Conservation (phyloP, 2,888 invertebrate species). For the Pristionchus exspectatus region DNA sequence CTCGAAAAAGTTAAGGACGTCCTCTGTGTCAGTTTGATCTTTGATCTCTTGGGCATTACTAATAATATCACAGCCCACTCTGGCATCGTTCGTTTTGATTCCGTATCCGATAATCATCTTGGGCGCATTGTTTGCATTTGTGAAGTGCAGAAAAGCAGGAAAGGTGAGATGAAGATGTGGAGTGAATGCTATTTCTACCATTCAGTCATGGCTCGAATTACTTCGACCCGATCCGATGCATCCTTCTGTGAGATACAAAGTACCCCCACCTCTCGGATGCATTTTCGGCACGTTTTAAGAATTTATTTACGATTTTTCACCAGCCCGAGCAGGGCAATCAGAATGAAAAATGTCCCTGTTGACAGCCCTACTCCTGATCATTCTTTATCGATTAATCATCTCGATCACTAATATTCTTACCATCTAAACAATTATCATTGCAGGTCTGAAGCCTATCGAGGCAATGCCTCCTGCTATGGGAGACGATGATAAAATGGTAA, state of each 20-base stretch:
- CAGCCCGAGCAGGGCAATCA: too few relatives aligned
- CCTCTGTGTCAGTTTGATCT: neutral
- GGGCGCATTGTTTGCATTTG: neutral
- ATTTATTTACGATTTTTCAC: too few relatives aligned
- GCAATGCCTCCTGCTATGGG: constrained; percentile 9
- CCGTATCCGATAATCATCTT: neutral
- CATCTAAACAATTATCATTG: neutral
- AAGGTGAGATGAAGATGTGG: neutral
- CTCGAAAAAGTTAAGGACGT: neutral
- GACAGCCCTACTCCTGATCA: too few relatives aligned
- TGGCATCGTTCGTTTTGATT: neutral
- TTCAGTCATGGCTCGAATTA: neutral
- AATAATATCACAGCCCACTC: neutral
- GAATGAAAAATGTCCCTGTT: neutral
- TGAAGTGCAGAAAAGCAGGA: neutral
- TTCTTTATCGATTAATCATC: too few relatives aligned
- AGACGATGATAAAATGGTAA: neutral
- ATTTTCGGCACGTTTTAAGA: neutral
- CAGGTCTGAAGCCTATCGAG: constrained; percentile 23
- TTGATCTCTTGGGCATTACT: neutral
- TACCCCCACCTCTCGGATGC: neutral
- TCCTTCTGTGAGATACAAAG: neutral
- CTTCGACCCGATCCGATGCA: constrained; percentile 15
- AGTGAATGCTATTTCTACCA: neutral
- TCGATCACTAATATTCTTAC: neutral